phyloP scores from a whole-genome alignment of 2,797 vertebrate genomes.

The Acrossocheilus wenchowensis region DNA sequence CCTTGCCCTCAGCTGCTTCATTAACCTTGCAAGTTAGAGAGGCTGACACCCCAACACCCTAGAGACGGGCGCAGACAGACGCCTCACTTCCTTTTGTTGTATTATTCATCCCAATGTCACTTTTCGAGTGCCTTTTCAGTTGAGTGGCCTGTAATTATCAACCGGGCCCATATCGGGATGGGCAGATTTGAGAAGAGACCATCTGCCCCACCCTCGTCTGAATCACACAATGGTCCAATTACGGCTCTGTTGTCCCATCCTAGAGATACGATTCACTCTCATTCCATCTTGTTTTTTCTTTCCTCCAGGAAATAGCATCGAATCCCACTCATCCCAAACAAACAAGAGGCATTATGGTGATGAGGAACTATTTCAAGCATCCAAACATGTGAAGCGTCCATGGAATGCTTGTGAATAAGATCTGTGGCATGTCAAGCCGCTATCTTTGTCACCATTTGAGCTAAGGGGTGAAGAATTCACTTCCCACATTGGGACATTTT shows the following conservation, averaged over 20 bases:
- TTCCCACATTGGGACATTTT: not conserved
- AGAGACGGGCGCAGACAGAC: constrained; percentile 53
- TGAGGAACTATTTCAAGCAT: constrained; percentile 36
- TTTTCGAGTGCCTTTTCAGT: constrained; percentile 31
- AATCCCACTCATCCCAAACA: constrained; percentile 25
- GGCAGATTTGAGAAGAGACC: not conserved
- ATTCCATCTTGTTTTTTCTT: constrained; percentile 4
- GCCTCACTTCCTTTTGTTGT: constrained; percentile 49
- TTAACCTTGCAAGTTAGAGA: constrained; percentile 41
- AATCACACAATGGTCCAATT: constrained; percentile 18
- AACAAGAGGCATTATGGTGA: constrained; percentile 6
- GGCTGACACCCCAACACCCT: constrained; percentile 55
- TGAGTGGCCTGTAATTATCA: constrained; percentile 46
- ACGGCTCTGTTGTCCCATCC: not conserved
- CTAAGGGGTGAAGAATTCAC: constrained; percentile 32
- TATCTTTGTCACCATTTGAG: constrained; percentile 43
- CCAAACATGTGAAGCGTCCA: constrained; percentile 37
- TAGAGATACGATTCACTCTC: not conserved
- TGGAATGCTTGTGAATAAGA: constrained; percentile 54
- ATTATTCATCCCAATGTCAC: constrained; percentile 56
- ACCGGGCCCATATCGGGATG: constrained; percentile 16
- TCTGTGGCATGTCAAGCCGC: constrained; percentile 38
- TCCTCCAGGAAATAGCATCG: not conserved
- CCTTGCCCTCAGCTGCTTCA: constrained; percentile 35
- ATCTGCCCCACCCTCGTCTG: constrained; percentile 31